Percentiles rank a stretch among this genome's conserved stretches.
Conservation (phyloP, 2,888 invertebrate genomes). For the Tenthredo mesomela region DNA sequence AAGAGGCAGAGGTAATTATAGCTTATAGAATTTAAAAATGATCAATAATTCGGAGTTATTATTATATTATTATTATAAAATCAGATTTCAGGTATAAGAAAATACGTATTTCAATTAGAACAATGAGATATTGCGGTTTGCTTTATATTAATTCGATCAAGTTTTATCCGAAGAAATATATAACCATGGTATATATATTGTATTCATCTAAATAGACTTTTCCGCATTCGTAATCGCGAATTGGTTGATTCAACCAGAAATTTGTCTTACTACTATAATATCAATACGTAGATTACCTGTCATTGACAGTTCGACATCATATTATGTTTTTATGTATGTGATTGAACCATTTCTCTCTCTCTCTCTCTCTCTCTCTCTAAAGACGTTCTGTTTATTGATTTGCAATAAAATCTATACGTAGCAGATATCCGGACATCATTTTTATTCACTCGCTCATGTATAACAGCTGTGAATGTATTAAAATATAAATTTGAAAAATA, state of each 20-base stretch:
- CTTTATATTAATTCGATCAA: too few species aligned
- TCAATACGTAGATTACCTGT: neutral
- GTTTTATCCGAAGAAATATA: too few species aligned
- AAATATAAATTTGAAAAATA: too few species aligned
- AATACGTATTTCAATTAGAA: neutral
- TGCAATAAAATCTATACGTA: neutral
- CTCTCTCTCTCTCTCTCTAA: neutral
- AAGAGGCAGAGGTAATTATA: slow-evolving; percentile 33
- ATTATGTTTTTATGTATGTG: neutral
- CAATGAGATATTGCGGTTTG: neutral
- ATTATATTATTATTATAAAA: too few species aligned
- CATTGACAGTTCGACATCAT: neutral
- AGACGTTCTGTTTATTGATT: neutral
- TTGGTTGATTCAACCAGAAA: neutral
- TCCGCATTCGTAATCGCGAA: neutral
- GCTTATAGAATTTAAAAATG: neutral
- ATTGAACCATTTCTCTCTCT: neutral
- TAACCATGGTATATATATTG: neutral
- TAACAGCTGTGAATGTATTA: too few species aligned
- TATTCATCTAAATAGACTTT: neutral
- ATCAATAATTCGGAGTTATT: too few species aligned
- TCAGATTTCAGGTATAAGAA: neutral
- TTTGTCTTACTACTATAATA: neutral
- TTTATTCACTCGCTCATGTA: too few species aligned
- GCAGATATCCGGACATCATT: neutral